Evolutionary conservation across 2,888 invertebrate genomes (phyloP), one percentile per base, ranked within the genome.

Genomic region (Nyleta sp.): DNA sequence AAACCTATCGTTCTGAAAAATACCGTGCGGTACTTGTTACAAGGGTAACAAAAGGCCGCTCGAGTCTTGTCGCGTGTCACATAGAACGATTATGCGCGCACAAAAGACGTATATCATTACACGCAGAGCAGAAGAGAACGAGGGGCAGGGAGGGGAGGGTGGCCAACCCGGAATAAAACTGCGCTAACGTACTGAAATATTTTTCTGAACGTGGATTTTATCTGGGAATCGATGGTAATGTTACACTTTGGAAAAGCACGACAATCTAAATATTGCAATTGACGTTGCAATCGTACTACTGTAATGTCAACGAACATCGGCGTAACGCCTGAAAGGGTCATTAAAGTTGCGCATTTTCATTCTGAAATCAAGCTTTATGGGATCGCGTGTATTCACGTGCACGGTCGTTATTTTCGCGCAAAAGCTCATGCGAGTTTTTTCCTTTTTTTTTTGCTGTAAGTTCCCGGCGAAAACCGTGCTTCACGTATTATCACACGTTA

Each of bases 41-140:
- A 73, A 55, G 64, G 64, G 59, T 50, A 65, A 73, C 65, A 65
- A 73, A 73, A 65, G 65, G 60, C 42, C 60, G 57, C 52, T 59
- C 22, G n/a, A 33, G 60, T 28, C 24, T 59, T 52, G 52, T 73
- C 65, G 73, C 73, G 65, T 73, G 73, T 73, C 59, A 65, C 52
- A 33, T 40, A 28, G 42, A 57, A 22, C 48, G 57, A 59, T 73
- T 65, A 65, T 73, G 50, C 52, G 74, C 67, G 44, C 67, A 65
- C 59, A 74, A 74, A 52, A 57, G 42, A 52, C 20, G 44, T 60
- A 60, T 65, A 67, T 53, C 52, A 52, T 67, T 60, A 53, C 67
- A 67, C 67, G 67, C 60, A 42, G 50, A 50, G 64, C 28, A 38
- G 50, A 64, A 64, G n/a, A 38, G 28, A 33, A 13, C n/a, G n/a